Evolutionary conservation across 2,113 vertebrate genomes (phyloP).

Genomic region (Paracanthobrama guichenoti): DNA sequence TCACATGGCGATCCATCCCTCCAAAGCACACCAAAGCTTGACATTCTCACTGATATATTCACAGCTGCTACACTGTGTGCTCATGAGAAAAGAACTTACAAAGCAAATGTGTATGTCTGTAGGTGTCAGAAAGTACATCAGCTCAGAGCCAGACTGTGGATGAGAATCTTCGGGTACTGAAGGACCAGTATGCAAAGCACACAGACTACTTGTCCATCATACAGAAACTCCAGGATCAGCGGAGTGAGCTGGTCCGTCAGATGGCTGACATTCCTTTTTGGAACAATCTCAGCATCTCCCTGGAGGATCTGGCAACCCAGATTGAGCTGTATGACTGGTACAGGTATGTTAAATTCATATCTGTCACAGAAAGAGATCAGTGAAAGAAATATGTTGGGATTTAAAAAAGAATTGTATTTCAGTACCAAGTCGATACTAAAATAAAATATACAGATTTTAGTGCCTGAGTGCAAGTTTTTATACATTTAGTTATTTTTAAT

Average conservation of each 20-base stretch:
- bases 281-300: constrained; percentile 82
- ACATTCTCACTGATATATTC: background rate
- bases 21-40: background rate
- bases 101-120: constrained; percentile 24
- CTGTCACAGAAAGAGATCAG: background rate
- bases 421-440: background rate
- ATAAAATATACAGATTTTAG: background rate
- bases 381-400: background rate
- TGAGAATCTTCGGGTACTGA: constrained; percentile 81
- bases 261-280: constrained; percentile 90
- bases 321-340: constrained; percentile 96
- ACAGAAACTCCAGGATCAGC: constrained; percentile 88
- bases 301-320: constrained; percentile 85
- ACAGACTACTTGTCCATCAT: constrained; percentile 85
- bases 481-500: background rate
- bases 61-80: background rate
- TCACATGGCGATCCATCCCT: background rate
- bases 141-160: constrained; percentile 90
- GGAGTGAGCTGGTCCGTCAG: constrained; percentile 85
- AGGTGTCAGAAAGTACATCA: constrained; percentile 86
- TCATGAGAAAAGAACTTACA: background rate
- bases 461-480: background rate
- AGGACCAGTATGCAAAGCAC: constrained; percentile 81
- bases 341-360: constrained; percentile 76
- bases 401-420: too few relatives aligned